A percentile compares a stretch with the other conserved stretches of the same genome.
Evolutionary conservation across 2,113 vertebrate species (phyloP).

Genomic region (Apteryx owenii): DNA sequence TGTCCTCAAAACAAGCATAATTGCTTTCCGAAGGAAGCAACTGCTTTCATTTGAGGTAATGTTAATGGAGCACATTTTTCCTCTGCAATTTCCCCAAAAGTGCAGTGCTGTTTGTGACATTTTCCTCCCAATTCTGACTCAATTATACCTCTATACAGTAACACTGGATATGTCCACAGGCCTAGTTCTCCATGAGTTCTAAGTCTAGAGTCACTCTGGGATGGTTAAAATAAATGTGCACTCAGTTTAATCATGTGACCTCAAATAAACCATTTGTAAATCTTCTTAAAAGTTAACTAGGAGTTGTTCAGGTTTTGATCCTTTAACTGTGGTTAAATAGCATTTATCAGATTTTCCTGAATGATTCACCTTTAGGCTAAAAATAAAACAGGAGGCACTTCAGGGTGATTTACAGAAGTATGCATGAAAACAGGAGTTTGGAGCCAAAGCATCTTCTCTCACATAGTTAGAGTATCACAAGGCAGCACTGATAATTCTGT

Average conservation of each 20-base stretch:
- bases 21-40: background rate
- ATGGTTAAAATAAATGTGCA: background rate
- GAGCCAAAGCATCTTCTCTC: slow-evolving; percentile 27
- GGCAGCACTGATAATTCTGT: background rate
- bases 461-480: background rate
- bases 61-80: background rate
- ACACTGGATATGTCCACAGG: fast-evolving
- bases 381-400: slow-evolving; percentile 44
- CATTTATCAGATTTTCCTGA: slow-evolving; percentile 56
- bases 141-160: background rate
- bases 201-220: background rate
- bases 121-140: fast-evolving
- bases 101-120: background rate
- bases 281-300: slow-evolving; percentile 14
- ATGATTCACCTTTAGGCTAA: slow-evolving; percentile 40
- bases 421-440: background rate
- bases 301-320: background rate
- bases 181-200: background rate
- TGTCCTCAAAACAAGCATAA: background rate
- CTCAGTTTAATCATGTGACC: background rate
- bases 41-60: background rate
- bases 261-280: background rate
- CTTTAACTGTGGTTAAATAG: slow-evolving; percentile 2
- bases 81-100: background rate
- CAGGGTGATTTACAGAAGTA: background rate